Base-by-base conservation (phyloP, 2,113 vertebrate genomes). In the Chascanopsetta lugubris region DNA sequence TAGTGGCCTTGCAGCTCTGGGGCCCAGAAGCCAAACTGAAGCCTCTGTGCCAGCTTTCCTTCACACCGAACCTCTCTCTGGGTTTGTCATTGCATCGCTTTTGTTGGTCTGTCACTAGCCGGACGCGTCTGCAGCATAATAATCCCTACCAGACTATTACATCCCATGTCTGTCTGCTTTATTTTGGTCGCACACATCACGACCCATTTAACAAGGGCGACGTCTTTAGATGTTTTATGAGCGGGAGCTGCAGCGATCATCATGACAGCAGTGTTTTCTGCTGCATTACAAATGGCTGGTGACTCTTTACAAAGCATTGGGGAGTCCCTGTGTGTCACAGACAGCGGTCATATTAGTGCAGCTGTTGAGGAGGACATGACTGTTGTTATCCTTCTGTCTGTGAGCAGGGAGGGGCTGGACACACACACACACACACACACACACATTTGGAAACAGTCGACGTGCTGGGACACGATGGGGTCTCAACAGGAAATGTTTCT, bases 331-430 rank as follows among this genome's bases (percentile, higher is more conserved):
- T 51, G 66, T 88, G 84, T 90, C 80, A 71, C 74, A 85, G 72
- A 84, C 85, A 70, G 58, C 69, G 81, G 64, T 85, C 82, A 77
- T 85, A 88, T 88, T 91, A 86, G 88, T 89, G 90, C 90, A 90
- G 90, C 90, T 90, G 90, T 88, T 90, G 84, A 77, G 77, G 45
- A 77, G 80, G 84, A 87, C 84, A 84, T 83, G 81, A 69, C 88
- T 89, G 84, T 83, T 91, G 90, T 89, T 90, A 85, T 89, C 80
- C 84, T 87, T 85, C 83, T 83, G 86, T 87, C 83, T 86, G 82
- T 74, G 71, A 72, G 51, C 42, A 69, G 72, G 83, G 80, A 88
- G 75, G 68, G 83, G 82, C 80, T 72, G 82, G 51, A 76, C 47
- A 77, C 79, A 77, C 49, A 81, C 58, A 71, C 27, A n/a, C 47